These are phyloP conservation scores for Catalaphyllia jardinei DNA, from an alignment of 64 coral and sea anemone species.

Conservation along the genomic window DNA sequence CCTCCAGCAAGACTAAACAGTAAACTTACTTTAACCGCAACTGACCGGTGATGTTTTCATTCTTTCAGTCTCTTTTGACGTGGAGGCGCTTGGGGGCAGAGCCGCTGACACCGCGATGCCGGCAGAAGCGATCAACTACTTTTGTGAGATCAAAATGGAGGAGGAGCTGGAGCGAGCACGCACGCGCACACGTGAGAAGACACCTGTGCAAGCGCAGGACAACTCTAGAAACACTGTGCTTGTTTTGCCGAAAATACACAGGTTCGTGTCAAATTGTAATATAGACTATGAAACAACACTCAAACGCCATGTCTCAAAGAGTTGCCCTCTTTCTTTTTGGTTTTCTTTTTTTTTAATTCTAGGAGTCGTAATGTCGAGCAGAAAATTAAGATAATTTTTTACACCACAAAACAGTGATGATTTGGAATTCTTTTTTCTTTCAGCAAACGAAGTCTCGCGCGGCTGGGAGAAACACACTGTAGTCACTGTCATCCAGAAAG, in stretches of 20 bases:
- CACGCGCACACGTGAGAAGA: slow-evolving; percentile 30
- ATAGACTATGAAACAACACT: too few species aligned
- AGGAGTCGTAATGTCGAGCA: too few species aligned
- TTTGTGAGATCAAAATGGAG: slow-evolving; percentile 73
- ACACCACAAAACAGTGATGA: too few species aligned
- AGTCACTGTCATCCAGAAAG: slow-evolving; percentile 96
- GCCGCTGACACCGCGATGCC: slow-evolving; percentile 68
- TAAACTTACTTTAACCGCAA: background rate
- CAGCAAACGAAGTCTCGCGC: slow-evolving; percentile 93
- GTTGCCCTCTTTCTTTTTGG: background rate
- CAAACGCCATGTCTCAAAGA: too few species aligned
- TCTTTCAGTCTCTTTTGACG: slow-evolving; percentile 66
- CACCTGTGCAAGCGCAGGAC: slow-evolving; percentile 37
- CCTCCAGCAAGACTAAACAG: too few species aligned
- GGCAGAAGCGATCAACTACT: slow-evolving; percentile 73
- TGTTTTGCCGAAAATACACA: slow-evolving; percentile 69
- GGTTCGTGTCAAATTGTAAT: background rate
- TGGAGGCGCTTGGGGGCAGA: slow-evolving; percentile 63
- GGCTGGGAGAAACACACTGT: slow-evolving; percentile 95
- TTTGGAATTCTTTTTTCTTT: background rate
- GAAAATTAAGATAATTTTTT: too few species aligned
- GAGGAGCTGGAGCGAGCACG: slow-evolving; percentile 63
- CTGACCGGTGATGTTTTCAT: background rate
- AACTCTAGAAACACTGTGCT: slow-evolving; percentile 69
- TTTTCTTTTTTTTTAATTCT: too few species aligned